These are phyloP conservation scores for Pogonocichla stellata DNA, from an alignment of 2,113 vertebrate species.

Conservation along the genomic window DNA sequence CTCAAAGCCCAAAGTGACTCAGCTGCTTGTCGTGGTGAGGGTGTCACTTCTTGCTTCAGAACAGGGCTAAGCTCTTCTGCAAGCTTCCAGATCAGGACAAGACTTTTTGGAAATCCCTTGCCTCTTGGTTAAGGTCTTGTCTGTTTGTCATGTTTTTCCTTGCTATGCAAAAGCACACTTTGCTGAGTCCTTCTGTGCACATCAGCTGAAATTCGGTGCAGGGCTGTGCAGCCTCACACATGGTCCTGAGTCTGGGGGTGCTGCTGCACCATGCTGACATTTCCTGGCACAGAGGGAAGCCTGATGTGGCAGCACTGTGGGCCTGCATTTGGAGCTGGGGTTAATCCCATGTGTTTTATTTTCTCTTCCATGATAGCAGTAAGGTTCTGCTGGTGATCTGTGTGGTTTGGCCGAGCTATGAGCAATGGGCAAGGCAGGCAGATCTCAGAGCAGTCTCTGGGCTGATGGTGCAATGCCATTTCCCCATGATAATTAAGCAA, in stretches of 20 bases:
- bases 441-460: not conserved
- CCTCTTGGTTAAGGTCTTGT: not conserved
- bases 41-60: not conserved
- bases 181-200: not conserved
- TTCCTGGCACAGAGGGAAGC: not conserved
- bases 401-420: not conserved
- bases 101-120: not conserved
- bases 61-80: not conserved
- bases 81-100: not conserved
- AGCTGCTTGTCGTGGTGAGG: not conserved
- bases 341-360: not conserved
- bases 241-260: not conserved
- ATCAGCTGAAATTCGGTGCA: not conserved
- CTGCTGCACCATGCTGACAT: rapidly evolving
- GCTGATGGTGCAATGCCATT: rapidly evolving
- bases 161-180: not conserved
- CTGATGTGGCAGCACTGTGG: rapidly evolving
- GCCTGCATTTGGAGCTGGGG: not conserved
- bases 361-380: not conserved
- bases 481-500: not conserved
- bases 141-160: not conserved
- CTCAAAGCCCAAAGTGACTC: not conserved
- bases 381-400: not conserved
- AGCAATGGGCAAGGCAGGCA: not conserved
- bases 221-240: not conserved